A percentile compares a stretch with the other conserved stretches of the same genome.
Conservation (phyloP, 2,113 vertebrate species). For the Scomber japonicus region DNA sequence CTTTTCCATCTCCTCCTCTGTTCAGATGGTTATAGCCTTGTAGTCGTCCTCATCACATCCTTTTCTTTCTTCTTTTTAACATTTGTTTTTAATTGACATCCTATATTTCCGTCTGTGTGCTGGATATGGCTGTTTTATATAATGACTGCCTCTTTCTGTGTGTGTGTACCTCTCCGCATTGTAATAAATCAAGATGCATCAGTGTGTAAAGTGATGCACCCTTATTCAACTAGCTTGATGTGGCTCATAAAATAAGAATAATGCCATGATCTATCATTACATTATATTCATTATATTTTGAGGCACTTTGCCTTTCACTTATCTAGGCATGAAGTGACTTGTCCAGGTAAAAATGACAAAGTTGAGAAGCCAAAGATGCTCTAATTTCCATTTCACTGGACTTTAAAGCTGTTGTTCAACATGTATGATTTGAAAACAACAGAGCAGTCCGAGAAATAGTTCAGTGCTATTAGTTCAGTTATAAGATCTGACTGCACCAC, state of each 20-base stretch:
- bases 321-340: no score
- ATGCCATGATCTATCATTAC: background rate
- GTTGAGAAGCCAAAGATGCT: no score
- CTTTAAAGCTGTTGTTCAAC: no score
- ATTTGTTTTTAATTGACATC: constrained; percentile 13
- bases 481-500: no score
- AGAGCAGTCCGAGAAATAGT: no score
- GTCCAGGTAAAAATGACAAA: no score
- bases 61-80: constrained; percentile 10
- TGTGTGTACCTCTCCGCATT: constrained; percentile 28
- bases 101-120: constrained; percentile 34
- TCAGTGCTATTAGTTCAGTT: no score
- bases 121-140: constrained; percentile 48
- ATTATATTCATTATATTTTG: no score
- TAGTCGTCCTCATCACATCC: constrained; percentile 2
- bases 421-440: no score
- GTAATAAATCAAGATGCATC: constrained; percentile 39
- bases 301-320: no score
- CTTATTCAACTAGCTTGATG: constrained; percentile 40
- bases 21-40: constrained; percentile 29
- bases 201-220: background rate
- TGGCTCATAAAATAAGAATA: constrained; percentile 25
- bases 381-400: no score
- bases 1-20: constrained; percentile 42
- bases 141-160: constrained; percentile 26